Percentiles rank a stretch among this genome's conserved stretches.
Conservation (phyloP, 2,797 vertebrate species). For the Sebastes steindachneri region DNA sequence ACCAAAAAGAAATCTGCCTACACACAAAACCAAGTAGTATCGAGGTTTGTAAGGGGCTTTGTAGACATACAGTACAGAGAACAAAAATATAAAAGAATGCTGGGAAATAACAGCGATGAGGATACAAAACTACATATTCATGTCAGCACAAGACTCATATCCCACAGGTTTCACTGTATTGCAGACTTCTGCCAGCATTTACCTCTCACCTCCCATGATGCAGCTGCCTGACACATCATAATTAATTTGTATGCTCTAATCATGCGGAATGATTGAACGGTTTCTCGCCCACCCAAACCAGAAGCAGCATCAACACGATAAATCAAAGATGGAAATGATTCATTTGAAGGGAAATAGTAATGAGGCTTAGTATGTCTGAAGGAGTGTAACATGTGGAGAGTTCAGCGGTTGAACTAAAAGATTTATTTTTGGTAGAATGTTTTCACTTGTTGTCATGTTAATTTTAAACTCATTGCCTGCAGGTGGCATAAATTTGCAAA, state of each 20-base stretch:
- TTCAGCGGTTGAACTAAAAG: neutral
- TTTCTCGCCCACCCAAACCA: neutral
- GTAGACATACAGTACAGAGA: conserved; percentile 16
- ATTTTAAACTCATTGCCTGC: neutral
- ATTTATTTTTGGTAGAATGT: neutral
- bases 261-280: neutral
- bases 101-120: conserved; percentile 20
- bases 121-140: conserved; percentile 1
- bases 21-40: conserved; percentile 21
- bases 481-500: neutral
- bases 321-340: conserved; percentile 14
- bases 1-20: conserved; percentile 35
- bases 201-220: conserved; percentile 36
- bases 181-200: conserved; percentile 27
- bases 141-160: conserved; percentile 22
- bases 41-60: neutral
- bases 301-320: neutral
- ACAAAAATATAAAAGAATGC: conserved; percentile 13
- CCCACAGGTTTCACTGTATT: conserved; percentile 6
- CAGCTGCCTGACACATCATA: conserved; percentile 25
- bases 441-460: neutral
- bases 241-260: conserved; percentile 23
- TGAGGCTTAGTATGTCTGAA: neutral
- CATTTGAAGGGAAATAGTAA: neutral
- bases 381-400: neutral